phyloP scores from a whole-genome alignment of 2,113 vertebrate species.

The Megaceryle torquata region DNA sequence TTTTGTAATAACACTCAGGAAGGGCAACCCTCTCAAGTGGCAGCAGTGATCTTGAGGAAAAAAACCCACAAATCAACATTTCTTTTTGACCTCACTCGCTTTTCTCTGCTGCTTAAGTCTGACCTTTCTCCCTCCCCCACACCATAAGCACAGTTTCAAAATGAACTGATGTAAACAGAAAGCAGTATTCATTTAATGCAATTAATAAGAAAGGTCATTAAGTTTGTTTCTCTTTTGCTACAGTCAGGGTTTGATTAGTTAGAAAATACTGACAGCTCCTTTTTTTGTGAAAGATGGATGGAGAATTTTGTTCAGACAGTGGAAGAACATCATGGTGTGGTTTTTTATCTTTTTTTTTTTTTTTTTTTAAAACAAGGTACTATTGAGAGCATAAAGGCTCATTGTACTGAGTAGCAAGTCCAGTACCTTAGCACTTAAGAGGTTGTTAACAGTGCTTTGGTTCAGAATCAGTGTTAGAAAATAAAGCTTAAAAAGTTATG shows the following conservation, averaged over 20 bases:
- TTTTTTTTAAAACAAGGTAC: background rate
- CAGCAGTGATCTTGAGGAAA: conserved; percentile 22
- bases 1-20: background rate
- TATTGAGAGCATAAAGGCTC: conserved; percentile 40
- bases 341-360: background rate
- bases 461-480: conserved; percentile 65
- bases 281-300: background rate
- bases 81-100: background rate
- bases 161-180: conserved; percentile 57
- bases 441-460: conserved; percentile 63
- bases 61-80: background rate
- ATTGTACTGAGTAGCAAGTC: background rate
- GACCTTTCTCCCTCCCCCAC: background rate
- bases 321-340: background rate
- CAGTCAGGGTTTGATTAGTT: conserved; percentile 25
- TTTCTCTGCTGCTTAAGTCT: conserved; percentile 15
- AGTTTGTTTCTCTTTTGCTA: background rate
- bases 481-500: conserved; percentile 65
- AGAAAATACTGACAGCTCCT: conserved; percentile 42
- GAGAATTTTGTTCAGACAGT: conserved; percentile 5
- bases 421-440: conserved; percentile 44
- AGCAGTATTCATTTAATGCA: conserved; percentile 54
- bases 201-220: conserved; percentile 33
- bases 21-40: background rate
- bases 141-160: conserved; percentile 34